Evolutionary conservation across 1,140 invertebrate species (phyloP), one percentile per base, ranked within the genome.

Genomic region (Drosophila watanabei): DNA sequence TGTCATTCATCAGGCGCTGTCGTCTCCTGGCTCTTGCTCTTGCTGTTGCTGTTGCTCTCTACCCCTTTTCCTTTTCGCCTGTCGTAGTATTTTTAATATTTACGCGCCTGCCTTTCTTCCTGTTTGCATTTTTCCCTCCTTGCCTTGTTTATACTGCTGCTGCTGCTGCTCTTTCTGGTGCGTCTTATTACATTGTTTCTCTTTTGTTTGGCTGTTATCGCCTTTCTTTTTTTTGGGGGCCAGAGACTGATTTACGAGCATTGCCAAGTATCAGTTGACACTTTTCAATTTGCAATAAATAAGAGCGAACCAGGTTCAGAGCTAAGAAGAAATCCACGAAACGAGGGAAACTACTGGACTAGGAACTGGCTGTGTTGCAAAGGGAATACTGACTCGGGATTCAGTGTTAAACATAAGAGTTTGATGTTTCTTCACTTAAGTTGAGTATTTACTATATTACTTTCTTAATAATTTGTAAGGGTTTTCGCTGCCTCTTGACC

Each of bases 241-340:
- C 33, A 56, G 35, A 49, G 45, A 65, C 62, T 77, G 81, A 84
- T 84, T 84, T 84, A 84, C 84, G 58, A 30, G 35, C 30, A 30
- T 52, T 30, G 46, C 61, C 62, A 70, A 57, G 70, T 83, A 84
- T 69, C 37, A 77, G 30, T 82, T 73, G 76, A 80, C 81, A 80
- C 58, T 73, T 87, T 85, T 68, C 84, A 75, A 82, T 86, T 86
- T 80, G 84, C 84, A 88, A 84, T 84, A 84, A 84, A 85, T 85
- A 81, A 85, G 14, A 33, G 14, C 45, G 18, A 39, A 20, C n/a
- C 18, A 24, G 18, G 33, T 14, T 5, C 49, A 51, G 35, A 54
- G 16, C 30, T 39, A 10, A 35, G 48, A 49, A 59, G 35, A 66
- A 43, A 32, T 30, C 32, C 10, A 18, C 16, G 33, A 56, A 76